phyloP scores from a whole-genome alignment of 2,797 vertebrate species.

The Malacoraja senta region DNA sequence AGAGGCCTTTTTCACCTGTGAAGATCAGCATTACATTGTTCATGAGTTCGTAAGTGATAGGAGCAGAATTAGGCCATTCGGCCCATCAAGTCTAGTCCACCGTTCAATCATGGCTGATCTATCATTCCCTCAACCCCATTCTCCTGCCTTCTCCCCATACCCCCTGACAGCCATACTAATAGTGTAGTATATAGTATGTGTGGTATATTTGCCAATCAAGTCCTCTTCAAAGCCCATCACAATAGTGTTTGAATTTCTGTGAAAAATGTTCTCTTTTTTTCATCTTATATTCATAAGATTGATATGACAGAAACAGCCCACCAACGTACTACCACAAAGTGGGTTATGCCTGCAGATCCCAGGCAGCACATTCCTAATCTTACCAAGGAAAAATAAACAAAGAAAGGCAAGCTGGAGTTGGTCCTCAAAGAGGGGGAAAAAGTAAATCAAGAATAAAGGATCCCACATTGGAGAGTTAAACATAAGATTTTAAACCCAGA shows the following conservation, averaged over 20 bases:
- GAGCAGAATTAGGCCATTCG: too few relatives aligned
- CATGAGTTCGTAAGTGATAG: too few relatives aligned
- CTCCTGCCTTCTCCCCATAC: too few relatives aligned
- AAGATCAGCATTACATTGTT: neutral
- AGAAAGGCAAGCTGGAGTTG: neutral
- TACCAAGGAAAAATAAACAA: neutral
- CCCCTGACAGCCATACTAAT: too few relatives aligned
- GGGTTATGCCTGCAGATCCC: neutral
- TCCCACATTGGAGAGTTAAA: too few relatives aligned
- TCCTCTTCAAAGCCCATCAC: too few relatives aligned
- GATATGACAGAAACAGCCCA: neutral
- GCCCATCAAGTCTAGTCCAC: too few relatives aligned
- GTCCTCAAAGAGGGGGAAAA: neutral
- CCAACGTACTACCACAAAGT: neutral
- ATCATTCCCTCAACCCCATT: too few relatives aligned
- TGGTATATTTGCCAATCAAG: too few relatives aligned
- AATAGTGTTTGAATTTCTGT: neutral
- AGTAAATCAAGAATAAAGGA: neutral
- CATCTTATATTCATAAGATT: neutral
- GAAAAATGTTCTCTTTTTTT: neutral
- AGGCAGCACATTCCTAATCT: neutral
- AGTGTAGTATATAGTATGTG: too few relatives aligned
- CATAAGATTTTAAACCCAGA: neutral
- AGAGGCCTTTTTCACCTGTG: neutral
- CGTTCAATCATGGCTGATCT: too few relatives aligned